Evolutionary conservation across 2,113 vertebrate species (phyloP).

Genomic region (Lasiurus cinereus): DNA sequence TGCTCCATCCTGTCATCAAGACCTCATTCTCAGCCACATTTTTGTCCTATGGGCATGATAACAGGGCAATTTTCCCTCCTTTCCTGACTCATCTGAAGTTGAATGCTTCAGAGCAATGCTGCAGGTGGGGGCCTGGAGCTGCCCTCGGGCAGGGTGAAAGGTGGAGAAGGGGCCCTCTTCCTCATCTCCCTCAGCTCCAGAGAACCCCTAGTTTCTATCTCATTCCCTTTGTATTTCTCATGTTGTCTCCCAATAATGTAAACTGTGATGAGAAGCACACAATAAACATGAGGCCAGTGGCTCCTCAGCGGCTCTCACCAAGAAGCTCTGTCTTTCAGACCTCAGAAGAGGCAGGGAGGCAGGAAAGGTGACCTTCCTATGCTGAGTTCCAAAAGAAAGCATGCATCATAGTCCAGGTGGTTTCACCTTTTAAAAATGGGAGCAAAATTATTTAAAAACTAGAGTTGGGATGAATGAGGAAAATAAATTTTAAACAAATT

Average conservation of each 20-base stretch:
- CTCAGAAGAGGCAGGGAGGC: background rate
- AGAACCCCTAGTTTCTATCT: background rate
- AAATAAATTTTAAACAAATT: no score
- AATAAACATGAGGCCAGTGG: accelerated
- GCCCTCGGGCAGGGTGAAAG: background rate
- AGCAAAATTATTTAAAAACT: background rate
- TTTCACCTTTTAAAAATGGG: background rate
- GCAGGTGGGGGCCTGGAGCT: background rate
- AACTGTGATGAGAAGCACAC: background rate
- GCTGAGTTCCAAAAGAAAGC: background rate
- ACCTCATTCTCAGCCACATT: background rate
- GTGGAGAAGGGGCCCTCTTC: background rate
- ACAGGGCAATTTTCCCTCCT: background rate
- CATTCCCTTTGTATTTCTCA: background rate
- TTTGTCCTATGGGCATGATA: background rate
- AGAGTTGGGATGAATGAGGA: background rate
- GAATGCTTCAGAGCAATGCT: background rate
- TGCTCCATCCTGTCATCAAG: background rate
- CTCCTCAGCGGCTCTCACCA: background rate
- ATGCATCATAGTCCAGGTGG: accelerated
- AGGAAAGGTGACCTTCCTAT: accelerated
- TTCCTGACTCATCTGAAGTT: background rate
- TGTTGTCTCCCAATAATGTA: background rate
- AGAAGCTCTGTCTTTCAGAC: background rate
- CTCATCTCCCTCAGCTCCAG: background rate